Conservation (phyloP, 2,113 vertebrate genomes). For the Ancistrus triradiatus region DNA sequence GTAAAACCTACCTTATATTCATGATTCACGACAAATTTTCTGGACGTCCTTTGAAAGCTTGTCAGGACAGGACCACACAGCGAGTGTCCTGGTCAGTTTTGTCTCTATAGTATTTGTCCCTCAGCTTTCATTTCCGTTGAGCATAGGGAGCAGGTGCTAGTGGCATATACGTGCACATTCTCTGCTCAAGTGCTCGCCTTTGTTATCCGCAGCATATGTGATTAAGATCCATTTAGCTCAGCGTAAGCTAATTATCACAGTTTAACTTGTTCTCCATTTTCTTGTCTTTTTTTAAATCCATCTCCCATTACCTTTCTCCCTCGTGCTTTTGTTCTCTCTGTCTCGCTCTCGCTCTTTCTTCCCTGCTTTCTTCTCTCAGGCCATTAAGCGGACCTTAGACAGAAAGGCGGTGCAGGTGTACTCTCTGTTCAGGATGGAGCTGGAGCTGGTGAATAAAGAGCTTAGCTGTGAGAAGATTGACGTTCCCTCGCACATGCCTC, state of each 20-base stretch:
- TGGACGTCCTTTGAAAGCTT: too few relatives aligned
- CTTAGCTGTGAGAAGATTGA: slow-evolving; percentile 52
- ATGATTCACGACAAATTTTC: too few relatives aligned
- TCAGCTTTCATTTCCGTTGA: too few relatives aligned
- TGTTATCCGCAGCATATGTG: slow-evolving; percentile 22
- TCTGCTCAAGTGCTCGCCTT: background rate
- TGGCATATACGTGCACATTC: background rate
- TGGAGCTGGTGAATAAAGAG: slow-evolving; percentile 66
- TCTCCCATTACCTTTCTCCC: slow-evolving; percentile 4
- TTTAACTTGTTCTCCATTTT: slow-evolving; percentile 27
- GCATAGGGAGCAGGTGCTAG: background rate
- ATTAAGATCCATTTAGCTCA: slow-evolving; percentile 29
- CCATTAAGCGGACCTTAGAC: slow-evolving; percentile 71
- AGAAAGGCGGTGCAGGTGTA: slow-evolving; percentile 72
- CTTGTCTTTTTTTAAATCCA: slow-evolving; percentile 10
- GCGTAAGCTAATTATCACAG: slow-evolving; percentile 1
- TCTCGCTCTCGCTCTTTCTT: background rate
- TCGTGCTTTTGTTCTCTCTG: background rate
- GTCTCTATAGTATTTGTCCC: too few relatives aligned
- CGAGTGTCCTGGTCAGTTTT: too few relatives aligned
- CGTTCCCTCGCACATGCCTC: slow-evolving; percentile 63
- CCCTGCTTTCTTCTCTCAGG: slow-evolving; percentile 56
- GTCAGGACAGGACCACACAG: slow-evolving; percentile 22
- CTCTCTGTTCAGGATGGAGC: slow-evolving; percentile 65
- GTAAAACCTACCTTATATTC: too few relatives aligned